These are phyloP conservation scores for Callopanchax toddi DNA, from an alignment of 2,113 vertebrate species.

Conservation along the genomic window DNA sequence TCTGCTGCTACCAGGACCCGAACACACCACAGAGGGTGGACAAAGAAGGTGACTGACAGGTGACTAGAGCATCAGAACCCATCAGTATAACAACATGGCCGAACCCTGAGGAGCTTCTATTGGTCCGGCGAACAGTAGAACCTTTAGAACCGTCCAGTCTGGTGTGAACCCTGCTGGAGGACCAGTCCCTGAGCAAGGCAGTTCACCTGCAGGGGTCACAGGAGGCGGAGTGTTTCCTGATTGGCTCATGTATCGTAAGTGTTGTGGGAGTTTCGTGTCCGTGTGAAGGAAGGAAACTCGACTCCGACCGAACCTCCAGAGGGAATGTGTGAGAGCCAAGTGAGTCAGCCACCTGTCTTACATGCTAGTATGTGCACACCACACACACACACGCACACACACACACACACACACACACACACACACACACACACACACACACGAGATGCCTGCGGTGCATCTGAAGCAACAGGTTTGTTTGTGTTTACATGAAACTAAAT, in stretches of 20 bases:
- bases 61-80: too few species aligned
- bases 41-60: too few species aligned
- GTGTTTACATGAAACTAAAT: slow-evolving; percentile 17
- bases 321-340: slow-evolving; percentile 42
- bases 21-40: slow-evolving; percentile 21
- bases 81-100: too few species aligned
- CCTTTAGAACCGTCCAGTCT: too few species aligned
- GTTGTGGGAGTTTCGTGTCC: background rate
- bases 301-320: slow-evolving; percentile 32
- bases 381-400: slow-evolving; percentile 5
- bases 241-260: background rate
- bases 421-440: background rate
- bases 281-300: slow-evolving; percentile 21
- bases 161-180: too few species aligned
- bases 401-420: background rate
- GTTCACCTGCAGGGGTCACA: background rate
- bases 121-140: too few species aligned
- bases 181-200: background rate
- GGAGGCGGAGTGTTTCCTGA: background rate
- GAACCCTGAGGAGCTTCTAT: too few species aligned
- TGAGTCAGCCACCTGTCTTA: slow-evolving; percentile 46
- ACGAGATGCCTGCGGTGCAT: background rate
- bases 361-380: too few species aligned
- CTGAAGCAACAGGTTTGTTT: slow-evolving; percentile 12
- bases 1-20: slow-evolving; percentile 7